Base-by-base conservation (phyloP, 2,797 vertebrate species). In the Myotis vivesi region DNA sequence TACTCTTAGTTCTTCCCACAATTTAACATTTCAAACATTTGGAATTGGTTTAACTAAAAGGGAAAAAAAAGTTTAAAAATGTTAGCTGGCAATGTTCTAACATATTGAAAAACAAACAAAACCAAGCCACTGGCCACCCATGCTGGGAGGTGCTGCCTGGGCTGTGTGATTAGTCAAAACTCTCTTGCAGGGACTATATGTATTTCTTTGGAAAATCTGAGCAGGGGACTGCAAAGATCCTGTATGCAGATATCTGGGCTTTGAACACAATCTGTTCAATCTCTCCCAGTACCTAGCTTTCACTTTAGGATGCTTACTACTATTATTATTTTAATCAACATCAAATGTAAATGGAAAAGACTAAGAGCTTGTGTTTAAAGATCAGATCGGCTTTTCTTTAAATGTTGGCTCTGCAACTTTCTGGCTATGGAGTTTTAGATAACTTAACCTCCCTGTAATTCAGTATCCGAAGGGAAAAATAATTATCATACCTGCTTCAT, bases 1-100 rank as follows among this genome's bases (percentile, higher is more conserved):
- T 94, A 89, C 92, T 96, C 91, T 95, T 95, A 95, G 55, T 87
- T 94, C 90, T 96, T 96, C 72, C 92, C 95, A 97, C 88, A 93
- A 96, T 96, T 96, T 95, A 96, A 83, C 92, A 95, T 94, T 97
- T 96, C 83, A 96, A 95, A 96, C 97, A 97, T 97, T 97, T 97
- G 97, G 94, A 96, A 96, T 57, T 94, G 76, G 92, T 97, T 96
- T 97, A 89, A 85, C 94, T 94, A 92, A 95, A 95, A 95, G 92
- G 76, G 41, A 79, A 77, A 92, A 95, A 64, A n/a, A 75, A 80
- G 93, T 96, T 96, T 95, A 66, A 95, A 97, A 97, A 97, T 94
- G 96, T 95, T 96, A 94, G 80, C 79, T 96, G 96, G 96, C 93
- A 91, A 92, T 96, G 90, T 96, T 96, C 80, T 80, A 96, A 96